phyloP scores from a whole-genome alignment of 2,888 invertebrate genomes.

The Amphipoea lucens region DNA sequence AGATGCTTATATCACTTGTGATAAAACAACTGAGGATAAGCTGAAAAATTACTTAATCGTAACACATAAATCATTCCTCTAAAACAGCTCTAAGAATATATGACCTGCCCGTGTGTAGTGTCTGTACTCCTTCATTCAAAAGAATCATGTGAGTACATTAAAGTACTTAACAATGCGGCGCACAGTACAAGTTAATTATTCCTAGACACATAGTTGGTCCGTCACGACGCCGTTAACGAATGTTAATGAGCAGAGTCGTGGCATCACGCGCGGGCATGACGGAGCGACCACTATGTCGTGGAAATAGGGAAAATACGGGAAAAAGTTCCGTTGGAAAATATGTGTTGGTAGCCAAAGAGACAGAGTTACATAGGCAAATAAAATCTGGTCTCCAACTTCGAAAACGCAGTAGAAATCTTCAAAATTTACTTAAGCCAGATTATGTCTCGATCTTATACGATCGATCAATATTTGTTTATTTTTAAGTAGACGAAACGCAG shows the following conservation, averaged over 20 bases:
- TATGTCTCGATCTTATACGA: background rate
- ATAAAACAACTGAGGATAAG: background rate
- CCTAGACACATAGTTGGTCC: slow-evolving; percentile 46
- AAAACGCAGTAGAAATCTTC: background rate
- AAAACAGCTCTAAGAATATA: background rate
- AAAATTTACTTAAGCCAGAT: slow-evolving; percentile 5
- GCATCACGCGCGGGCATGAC: slow-evolving; percentile 47
- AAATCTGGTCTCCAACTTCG: background rate
- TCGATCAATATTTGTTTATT: slow-evolving; percentile 11
- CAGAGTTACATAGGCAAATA: background rate
- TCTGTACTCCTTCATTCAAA: slow-evolving; percentile 29
- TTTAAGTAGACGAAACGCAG: slow-evolving; percentile 16
- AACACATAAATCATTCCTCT: background rate
- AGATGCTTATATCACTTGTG: background rate
- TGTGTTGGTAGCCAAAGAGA: too few species aligned
- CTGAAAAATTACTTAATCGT: background rate
- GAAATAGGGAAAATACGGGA: slow-evolving; percentile 25
- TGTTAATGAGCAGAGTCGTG: slow-evolving; percentile 54
- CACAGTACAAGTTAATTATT: slow-evolving; percentile 55
- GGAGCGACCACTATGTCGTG: slow-evolving; percentile 14
- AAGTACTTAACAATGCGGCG: slow-evolving; percentile 30
- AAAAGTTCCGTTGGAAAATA: slow-evolving; percentile 16
- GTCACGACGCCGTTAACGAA: slow-evolving; percentile 57
- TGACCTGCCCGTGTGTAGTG: background rate
- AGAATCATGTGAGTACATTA: slow-evolving; percentile 14